Percentiles rank a stretch among this genome's conserved stretches.
phyloP scores from a whole-genome alignment of 2,888 invertebrate species.

The Deroplatys truncata region DNA sequence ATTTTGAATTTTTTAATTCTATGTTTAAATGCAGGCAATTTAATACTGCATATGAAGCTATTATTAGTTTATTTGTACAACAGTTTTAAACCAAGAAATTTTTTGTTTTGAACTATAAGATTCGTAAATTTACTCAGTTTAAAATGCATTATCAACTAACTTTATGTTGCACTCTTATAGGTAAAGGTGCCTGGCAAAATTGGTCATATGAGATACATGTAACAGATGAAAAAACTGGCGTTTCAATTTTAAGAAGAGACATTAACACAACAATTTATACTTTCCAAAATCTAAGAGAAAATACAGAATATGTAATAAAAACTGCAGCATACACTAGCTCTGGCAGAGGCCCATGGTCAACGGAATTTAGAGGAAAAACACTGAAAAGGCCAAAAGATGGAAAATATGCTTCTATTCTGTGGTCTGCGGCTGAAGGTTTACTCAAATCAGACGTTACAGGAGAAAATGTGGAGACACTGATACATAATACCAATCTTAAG shows the following conservation, averaged over 20 bases:
- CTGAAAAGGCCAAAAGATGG: slow-evolving; percentile 47
- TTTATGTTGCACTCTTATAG: slow-evolving; percentile 38
- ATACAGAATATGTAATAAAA: slow-evolving; percentile 71
- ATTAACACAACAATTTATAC: slow-evolving; percentile 60
- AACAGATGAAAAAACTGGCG: slow-evolving; percentile 50
- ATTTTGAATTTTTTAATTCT: no score
- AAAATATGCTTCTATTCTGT: slow-evolving; percentile 60
- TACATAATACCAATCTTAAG: slow-evolving; percentile 57
- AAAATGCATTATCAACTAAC: not conserved
- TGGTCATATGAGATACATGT: slow-evolving; percentile 76
- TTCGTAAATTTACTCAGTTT: not conserved
- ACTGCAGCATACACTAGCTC: slow-evolving; percentile 73
- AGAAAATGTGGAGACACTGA: slow-evolving; percentile 64
- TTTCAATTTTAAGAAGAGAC: slow-evolving; percentile 44
- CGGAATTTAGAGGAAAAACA: slow-evolving; percentile 48
- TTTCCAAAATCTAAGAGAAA: slow-evolving; percentile 66
- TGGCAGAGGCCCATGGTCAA: slow-evolving; percentile 75
- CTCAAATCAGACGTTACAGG: slow-evolving; percentile 80
- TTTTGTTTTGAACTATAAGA: no score
- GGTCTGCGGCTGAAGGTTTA: slow-evolving; percentile 73
- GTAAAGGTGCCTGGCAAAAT: slow-evolving; percentile 61
- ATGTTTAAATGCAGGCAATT: no score
- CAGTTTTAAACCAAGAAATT: no score
- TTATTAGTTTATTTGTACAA: no score
- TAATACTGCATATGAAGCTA: no score